Conservation (phyloP, 2,797 vertebrate genomes). For the Pseudochirops cupreus region DNA sequence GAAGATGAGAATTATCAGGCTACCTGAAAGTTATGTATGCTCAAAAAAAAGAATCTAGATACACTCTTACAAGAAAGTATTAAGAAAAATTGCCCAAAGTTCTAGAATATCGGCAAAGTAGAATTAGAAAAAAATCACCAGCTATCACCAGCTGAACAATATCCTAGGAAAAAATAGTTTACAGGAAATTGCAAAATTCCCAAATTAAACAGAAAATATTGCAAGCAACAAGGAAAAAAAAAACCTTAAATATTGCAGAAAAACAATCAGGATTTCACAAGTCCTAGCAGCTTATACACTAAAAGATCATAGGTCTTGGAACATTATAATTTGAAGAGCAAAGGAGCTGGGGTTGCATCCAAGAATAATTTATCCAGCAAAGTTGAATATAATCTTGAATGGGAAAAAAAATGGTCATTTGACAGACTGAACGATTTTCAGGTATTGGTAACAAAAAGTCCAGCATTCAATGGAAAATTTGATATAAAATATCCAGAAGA, state of each 20-base stretch:
- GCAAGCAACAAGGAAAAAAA: not conserved
- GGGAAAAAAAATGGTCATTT: too few relatives aligned
- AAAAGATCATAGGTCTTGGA: not conserved
- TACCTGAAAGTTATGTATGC: not conserved
- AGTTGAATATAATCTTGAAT: too few relatives aligned
- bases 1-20: not conserved
- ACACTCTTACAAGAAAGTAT: not conserved
- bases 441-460: not conserved
- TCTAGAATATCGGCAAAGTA: not conserved
- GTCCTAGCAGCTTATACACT: not conserved
- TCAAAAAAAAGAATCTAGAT: not conserved
- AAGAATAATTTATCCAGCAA: not conserved
- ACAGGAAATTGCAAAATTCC: not conserved
- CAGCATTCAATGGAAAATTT: too few relatives aligned
- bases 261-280: not conserved
- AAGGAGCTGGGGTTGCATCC: not conserved
- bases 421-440: not conserved
- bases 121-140: not conserved
- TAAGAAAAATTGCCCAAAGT: not conserved
- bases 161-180: not conserved
- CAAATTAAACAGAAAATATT: not conserved
- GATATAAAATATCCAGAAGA: too few relatives aligned
- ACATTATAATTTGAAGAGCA: not conserved
- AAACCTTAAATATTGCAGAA: not conserved
- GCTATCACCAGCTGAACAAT: too few relatives aligned